Evolutionary conservation across 2,113 vertebrate genomes (phyloP), one percentile per base, ranked within the genome.

Genomic region (Zingel zingel): DNA sequence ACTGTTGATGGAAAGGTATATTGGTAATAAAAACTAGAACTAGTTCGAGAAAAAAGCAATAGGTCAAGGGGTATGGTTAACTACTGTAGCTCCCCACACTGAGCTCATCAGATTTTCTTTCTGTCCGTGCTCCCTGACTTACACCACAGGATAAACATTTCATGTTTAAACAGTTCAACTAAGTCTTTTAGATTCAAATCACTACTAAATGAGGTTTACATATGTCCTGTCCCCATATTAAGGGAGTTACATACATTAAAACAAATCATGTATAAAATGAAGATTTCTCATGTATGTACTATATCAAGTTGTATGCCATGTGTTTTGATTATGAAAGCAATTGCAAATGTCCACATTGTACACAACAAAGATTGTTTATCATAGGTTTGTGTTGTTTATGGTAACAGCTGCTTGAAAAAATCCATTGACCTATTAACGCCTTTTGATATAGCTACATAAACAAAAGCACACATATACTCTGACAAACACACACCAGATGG

Each of bases 401-500:
- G 77, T 79, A 81, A 86, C 70, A 90, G 86, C 83, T 88, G 83
- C 84, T 82, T 45, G 56, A 54, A 36, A 59, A 84, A 68, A 80
- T 68, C 71, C 59, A 70, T 68, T 79, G 74, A 66, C 82, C 76
- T 66, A 58, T 83, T 74, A 81, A 86, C 36, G 59, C 45, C 67
- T 73, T 76, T 73, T 75, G 66, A 79, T 61, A 75, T 57, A 69
- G n/a, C 36, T 18, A 74, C 63, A 72, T 72, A 86, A 89, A 92
- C 83, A 88, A 85, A 84, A 74, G 12, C 25, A 63, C 27, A 72
- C 36, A 85, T 54, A 84, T 61, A 74, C 43, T 79, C 54, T 66
- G 50, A 77, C 65, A 88, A 72, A 86, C 66, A 59, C 68, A 87
- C 84, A 84, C 63, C 93, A 93, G 89, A 93, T 93, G 93, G 89